Conservation (phyloP, 2,797 vertebrate species). For the Carcharodon carcharias region DNA sequence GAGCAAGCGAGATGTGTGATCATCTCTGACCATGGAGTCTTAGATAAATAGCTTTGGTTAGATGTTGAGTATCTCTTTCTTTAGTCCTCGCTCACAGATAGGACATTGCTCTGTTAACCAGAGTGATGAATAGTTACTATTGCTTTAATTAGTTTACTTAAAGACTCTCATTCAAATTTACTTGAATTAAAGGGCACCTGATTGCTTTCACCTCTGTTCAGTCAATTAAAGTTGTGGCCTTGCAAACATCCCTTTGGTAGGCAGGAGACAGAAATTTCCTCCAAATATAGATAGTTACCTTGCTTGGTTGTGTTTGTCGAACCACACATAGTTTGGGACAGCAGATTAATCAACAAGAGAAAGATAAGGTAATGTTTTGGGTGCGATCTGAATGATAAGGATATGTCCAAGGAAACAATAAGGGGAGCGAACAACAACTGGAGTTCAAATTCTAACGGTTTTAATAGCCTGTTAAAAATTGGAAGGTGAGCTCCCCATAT, state of each 20-base stretch:
- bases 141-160: constrained; percentile 22
- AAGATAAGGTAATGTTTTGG: background rate
- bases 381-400: background rate
- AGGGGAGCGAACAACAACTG: background rate
- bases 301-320: background rate
- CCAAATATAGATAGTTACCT: background rate
- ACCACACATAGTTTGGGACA: background rate
- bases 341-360: background rate
- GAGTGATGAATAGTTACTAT: background rate
- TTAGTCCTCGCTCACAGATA: background rate
- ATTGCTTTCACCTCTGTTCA: background rate
- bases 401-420: background rate
- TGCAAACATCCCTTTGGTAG: background rate
- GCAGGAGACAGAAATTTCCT: background rate
- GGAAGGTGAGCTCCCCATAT: background rate
- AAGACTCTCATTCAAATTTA: background rate
- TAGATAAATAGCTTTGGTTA: background rate
- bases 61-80: background rate
- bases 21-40: background rate
- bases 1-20: background rate
- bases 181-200: background rate
- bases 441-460: background rate
- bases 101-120: background rate
- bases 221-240: background rate
- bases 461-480: background rate